Percentiles rank a stretch among this genome's conserved stretches.
phyloP scores from a whole-genome alignment of 2,888 invertebrate genomes.

The Ischnura elegans region DNA sequence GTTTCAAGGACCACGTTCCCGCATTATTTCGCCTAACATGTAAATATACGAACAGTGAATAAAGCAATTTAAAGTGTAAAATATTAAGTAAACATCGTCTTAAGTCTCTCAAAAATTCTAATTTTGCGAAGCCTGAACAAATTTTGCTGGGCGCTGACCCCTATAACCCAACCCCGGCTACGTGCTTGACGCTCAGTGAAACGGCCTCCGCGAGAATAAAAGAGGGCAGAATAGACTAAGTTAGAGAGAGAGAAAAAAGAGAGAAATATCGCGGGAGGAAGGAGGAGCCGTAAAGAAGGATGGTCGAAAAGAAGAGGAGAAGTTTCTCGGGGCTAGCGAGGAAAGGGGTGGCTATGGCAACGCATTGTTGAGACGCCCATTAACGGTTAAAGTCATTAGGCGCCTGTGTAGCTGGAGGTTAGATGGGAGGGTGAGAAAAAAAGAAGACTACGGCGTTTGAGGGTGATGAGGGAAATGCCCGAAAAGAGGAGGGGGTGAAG shows the following conservation, averaged over 20 bases:
- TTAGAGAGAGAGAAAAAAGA: neutral
- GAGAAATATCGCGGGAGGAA: neutral
- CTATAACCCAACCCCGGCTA: too few species aligned
- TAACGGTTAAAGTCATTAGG: conserved; percentile 31
- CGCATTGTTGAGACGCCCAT: conserved; percentile 31
- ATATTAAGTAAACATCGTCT: too few species aligned
- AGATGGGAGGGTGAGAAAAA: neutral
- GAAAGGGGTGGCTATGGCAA: conserved; percentile 15
- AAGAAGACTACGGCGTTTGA: neutral
- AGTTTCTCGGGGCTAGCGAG: neutral
- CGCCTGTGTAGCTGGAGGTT: conserved; percentile 23
- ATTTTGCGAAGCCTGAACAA: too few species aligned
- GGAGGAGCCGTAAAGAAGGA: too few species aligned
- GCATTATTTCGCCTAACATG: too few species aligned
- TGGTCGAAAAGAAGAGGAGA: neutral
- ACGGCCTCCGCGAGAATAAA: neutral
- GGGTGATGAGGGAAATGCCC: neutral
- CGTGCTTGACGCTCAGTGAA: neutral
- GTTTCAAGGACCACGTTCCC: too few species aligned
- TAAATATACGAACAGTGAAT: too few species aligned
- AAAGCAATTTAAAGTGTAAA: too few species aligned
- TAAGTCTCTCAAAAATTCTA: too few species aligned
- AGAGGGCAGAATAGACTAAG: neutral
- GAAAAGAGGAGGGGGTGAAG: neutral
- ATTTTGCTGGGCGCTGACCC: too few species aligned